Conservation (phyloP, 2,797 vertebrate species). For the Octomys mimax region DNA sequence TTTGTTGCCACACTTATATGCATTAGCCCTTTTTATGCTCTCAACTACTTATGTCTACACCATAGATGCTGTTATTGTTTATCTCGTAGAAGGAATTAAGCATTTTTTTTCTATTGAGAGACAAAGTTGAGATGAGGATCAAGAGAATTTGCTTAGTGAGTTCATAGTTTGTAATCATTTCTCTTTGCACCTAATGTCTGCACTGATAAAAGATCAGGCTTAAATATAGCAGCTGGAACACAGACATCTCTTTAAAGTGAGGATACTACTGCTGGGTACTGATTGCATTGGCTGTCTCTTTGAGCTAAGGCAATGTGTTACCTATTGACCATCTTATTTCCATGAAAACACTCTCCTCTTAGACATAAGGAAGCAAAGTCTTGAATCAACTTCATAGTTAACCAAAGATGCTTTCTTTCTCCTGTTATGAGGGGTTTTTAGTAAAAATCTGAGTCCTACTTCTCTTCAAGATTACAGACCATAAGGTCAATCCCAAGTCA, state of each 20-base stretch:
- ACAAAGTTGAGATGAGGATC: neutral
- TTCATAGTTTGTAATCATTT: neutral
- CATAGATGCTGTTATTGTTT: neutral
- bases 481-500: neutral
- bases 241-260: neutral
- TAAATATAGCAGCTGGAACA: neutral
- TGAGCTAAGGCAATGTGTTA: neutral
- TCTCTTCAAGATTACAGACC: neutral
- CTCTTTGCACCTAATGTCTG: neutral
- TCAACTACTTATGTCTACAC: neutral
- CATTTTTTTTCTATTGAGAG: neutral
- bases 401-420: slow-evolving; percentile 16
- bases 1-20: neutral
- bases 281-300: neutral
- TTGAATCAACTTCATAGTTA: neutral
- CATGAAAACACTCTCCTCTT: neutral
- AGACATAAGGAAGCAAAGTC: neutral
- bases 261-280: neutral
- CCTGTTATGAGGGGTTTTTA: neutral
- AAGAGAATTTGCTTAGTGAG: neutral
- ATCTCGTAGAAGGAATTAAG: neutral
- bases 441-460: neutral
- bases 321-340: neutral
- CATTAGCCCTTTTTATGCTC: neutral
- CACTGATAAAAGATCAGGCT: neutral